Evolutionary conservation across 2,888 invertebrate species (phyloP).

Genomic region (Neoitamus cyanurus): DNA sequence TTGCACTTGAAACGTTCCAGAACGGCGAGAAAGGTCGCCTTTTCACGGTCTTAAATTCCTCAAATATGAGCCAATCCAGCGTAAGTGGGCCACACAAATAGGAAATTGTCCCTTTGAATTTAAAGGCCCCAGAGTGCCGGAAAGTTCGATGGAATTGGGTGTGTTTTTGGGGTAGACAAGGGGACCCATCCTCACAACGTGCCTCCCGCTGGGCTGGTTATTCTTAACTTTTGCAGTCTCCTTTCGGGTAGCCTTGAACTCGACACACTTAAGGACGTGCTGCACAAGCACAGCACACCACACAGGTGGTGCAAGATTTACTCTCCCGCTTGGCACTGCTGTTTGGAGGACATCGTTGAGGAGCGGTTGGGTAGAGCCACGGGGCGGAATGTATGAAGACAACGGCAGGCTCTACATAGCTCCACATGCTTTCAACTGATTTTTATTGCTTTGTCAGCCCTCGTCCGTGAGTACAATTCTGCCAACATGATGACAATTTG

Average conservation of each 20-base stretch:
- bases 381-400: neutral
- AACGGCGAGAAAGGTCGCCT: neutral
- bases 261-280: neutral
- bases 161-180: neutral
- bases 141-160: neutral
- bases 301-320: slow-evolving; percentile 9
- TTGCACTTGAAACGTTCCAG: neutral
- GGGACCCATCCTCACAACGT: neutral
- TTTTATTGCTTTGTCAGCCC: slow-evolving; percentile 23
- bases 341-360: neutral
- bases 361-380: neutral
- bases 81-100: neutral
- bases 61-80: neutral
- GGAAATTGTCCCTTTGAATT: neutral
- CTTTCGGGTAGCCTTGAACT: slow-evolving; percentile 6
- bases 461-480: neutral
- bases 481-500: neutral
- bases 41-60: neutral
- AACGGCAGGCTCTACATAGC: neutral
- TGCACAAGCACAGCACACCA: neutral
- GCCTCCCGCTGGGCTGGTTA: neutral
- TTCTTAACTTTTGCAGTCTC: neutral
- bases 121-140: neutral
- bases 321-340: neutral
- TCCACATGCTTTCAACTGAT: neutral